Conservation (phyloP, 1,140 invertebrate genomes). For the Grapholita molesta region DNA sequence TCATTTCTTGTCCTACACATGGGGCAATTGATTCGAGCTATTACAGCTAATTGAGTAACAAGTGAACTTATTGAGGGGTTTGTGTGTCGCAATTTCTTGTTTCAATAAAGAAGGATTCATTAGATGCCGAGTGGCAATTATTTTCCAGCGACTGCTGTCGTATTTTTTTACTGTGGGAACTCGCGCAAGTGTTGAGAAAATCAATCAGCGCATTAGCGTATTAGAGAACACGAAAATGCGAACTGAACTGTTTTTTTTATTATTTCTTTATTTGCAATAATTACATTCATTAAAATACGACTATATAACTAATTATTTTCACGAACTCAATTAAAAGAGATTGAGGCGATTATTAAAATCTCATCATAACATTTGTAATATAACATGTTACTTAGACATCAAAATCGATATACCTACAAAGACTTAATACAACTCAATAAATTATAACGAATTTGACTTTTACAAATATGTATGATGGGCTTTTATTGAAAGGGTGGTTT, state of each 20-base stretch:
- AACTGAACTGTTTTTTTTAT: no score
- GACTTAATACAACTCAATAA: background rate
- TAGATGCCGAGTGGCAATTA: conserved; percentile 54
- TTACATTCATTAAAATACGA: no score
- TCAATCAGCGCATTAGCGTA: conserved; percentile 36
- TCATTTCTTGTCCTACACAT: conserved; percentile 40
- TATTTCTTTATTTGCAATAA: no score
- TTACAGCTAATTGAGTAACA: conserved; percentile 53
- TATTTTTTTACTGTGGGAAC: conserved; percentile 54
- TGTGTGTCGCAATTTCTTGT: conserved; percentile 64
- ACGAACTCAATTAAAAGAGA: background rate
- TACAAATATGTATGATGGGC: background rate
- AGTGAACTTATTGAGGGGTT: conserved; percentile 41
- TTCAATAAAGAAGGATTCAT: conserved; percentile 64
- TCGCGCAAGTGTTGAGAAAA: conserved; percentile 53
- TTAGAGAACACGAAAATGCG: background rate
- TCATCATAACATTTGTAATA: background rate
- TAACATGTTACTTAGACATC: background rate
- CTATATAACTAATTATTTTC: no score
- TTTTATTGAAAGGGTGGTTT: background rate
- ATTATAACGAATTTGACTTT: background rate
- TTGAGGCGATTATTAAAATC: background rate
- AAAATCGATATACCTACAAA: background rate
- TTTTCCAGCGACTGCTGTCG: conserved; percentile 27
- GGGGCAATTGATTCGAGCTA: conserved; percentile 46